Percentiles rank a stretch among this genome's conserved stretches.
Conservation (phyloP, 2,888 invertebrate genomes). For the Xanthia togata region DNA sequence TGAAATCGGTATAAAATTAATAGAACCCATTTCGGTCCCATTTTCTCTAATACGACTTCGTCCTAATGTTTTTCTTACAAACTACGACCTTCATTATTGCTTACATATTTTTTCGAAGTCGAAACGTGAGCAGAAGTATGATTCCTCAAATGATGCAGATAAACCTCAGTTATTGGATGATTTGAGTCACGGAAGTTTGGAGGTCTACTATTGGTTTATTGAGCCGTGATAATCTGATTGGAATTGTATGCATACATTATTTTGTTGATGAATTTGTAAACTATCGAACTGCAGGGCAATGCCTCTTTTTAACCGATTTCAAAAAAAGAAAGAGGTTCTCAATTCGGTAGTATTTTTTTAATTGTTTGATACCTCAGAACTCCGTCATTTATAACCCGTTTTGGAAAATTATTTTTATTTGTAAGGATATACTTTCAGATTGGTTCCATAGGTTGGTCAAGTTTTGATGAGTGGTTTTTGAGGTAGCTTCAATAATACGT, state of each 20-base stretch:
- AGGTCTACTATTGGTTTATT: conserved; percentile 33
- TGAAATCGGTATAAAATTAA: conserved; percentile 61
- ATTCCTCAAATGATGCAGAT: conserved; percentile 42
- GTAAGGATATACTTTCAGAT: too few relatives aligned
- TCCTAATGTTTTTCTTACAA: conserved; percentile 41
- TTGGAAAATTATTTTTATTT: too few relatives aligned
- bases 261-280: background rate
- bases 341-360: too few relatives aligned
- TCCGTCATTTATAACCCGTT: too few relatives aligned
- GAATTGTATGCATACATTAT: conserved; percentile 35
- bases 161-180: conserved; percentile 44
- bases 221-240: conserved; percentile 7
- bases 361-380: too few relatives aligned
- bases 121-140: conserved; percentile 59
- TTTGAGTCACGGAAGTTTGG: too few relatives aligned
- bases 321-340: background rate
- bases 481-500: too few relatives aligned
- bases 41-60: conserved; percentile 41
- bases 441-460: too few relatives aligned
- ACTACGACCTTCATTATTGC: conserved; percentile 46
- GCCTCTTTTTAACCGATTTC: background rate
- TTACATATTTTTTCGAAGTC: conserved; percentile 45
- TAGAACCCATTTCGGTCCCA: conserved; percentile 40
- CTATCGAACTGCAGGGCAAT: background rate
- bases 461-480: too few relatives aligned